phyloP scores from a whole-genome alignment of 2,113 vertebrate genomes.

The Ginglymostoma cirratum region DNA sequence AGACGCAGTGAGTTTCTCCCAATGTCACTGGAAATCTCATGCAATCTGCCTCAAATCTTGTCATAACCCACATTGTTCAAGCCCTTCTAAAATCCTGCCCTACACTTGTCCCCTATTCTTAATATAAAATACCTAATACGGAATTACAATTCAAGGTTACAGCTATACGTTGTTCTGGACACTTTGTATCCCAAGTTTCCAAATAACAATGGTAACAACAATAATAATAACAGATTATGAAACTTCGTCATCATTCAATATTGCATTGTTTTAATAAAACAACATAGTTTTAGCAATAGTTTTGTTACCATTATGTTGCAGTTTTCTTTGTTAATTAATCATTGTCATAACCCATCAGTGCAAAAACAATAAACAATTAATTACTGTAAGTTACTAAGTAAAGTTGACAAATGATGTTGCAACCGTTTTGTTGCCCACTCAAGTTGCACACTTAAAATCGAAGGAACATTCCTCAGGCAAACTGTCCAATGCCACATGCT shows the following conservation, averaged over 20 bases:
- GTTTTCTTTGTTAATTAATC: conserved; percentile 4
- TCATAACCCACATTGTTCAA: too few species aligned
- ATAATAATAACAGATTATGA: too few species aligned
- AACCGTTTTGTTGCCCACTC: not conserved
- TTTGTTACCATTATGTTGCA: not conserved
- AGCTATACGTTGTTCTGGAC: too few species aligned
- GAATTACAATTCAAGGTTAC: too few species aligned
- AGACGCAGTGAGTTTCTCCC: too few species aligned
- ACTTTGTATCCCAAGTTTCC: too few species aligned
- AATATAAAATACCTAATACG: too few species aligned
- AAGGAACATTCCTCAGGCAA: not conserved
- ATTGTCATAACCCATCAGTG: not conserved
- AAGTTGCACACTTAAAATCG: not conserved
- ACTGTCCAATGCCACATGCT: not conserved
- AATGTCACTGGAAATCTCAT: too few species aligned
- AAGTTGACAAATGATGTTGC: not conserved
- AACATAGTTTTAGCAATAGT: not conserved
- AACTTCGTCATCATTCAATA: not conserved
- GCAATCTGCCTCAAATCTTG: too few species aligned
- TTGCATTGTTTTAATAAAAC: not conserved
- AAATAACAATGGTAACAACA: too few species aligned
- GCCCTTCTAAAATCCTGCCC: too few species aligned
- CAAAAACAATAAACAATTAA: not conserved
- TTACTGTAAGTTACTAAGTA: not conserved
- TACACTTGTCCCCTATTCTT: too few species aligned